Percentiles rank a stretch among this genome's conserved stretches.
Conservation (phyloP, 2,888 invertebrate genomes). For the Cantharis lateralis region DNA sequence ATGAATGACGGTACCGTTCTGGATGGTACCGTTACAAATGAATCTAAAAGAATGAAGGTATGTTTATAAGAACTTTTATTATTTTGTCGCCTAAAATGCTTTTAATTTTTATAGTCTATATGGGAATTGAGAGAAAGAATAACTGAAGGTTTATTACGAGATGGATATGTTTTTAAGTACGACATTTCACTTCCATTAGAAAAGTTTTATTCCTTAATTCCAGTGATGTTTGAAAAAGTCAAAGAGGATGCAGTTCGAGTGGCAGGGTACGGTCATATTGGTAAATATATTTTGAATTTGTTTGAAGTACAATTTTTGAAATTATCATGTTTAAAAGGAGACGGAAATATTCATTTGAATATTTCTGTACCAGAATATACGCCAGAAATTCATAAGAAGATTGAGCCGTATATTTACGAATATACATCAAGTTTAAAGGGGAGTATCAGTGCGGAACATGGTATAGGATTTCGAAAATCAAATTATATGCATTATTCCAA, state of each 20-base stretch:
- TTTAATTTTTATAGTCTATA: slow-evolving; percentile 61
- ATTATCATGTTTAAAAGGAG: slow-evolving; percentile 63
- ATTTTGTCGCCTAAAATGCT: background rate
- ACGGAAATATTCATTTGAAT: slow-evolving; percentile 95
- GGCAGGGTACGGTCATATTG: slow-evolving; percentile 93
- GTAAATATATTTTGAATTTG: slow-evolving; percentile 56
- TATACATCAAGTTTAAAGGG: slow-evolving; percentile 80
- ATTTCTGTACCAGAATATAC: slow-evolving; percentile 73
- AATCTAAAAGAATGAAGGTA: slow-evolving; percentile 79
- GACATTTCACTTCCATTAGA: slow-evolving; percentile 89
- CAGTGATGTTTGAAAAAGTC: slow-evolving; percentile 68
- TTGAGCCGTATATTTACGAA: slow-evolving; percentile 94
- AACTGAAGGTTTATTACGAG: slow-evolving; percentile 72
- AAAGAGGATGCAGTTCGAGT: slow-evolving; percentile 67
- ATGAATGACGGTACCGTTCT: slow-evolving; percentile 72
- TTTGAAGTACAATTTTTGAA: slow-evolving; percentile 2
- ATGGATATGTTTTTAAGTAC: slow-evolving; percentile 94
- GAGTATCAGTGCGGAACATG: slow-evolving; percentile 96
- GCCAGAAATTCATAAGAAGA: slow-evolving; percentile 62
- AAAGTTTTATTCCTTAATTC: slow-evolving; percentile 84
- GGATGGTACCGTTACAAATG: slow-evolving; percentile 87
- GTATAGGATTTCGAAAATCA: slow-evolving; percentile 88
- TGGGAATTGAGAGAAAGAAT: slow-evolving; percentile 90
- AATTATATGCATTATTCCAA: slow-evolving; percentile 85
- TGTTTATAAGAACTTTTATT: slow-evolving; percentile 1